Evolutionary conservation across 1,140 invertebrate species (phyloP).

Genomic region (Brachionus asplanchnoidis): DNA sequence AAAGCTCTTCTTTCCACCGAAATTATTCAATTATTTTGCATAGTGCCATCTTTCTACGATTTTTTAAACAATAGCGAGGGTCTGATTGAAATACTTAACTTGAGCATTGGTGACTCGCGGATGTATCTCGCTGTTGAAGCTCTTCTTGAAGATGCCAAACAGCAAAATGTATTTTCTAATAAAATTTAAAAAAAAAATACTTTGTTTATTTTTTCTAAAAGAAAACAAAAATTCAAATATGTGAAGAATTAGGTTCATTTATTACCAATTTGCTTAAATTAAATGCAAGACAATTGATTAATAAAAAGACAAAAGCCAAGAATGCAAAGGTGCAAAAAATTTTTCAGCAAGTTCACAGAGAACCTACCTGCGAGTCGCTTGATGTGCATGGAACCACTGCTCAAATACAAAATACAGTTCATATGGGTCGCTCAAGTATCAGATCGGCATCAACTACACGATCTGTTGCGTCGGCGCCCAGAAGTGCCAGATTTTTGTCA

Average conservation of each 20-base stretch:
- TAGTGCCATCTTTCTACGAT: conserved; percentile 27
- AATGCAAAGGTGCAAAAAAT: not conserved
- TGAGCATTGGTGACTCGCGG: conserved; percentile 8
- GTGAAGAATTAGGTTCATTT: conserved; percentile 14
- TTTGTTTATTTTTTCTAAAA: not conserved
- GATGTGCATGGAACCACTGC: not conserved
- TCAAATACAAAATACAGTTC: conserved; percentile 2
- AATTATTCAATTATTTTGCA: conserved; percentile 31
- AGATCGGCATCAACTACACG: conserved; percentile 2
- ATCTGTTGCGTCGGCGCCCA: not conserved
- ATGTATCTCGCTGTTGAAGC: conserved; percentile 15
- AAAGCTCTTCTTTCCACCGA: conserved; percentile 19
- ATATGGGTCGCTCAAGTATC: not conserved
- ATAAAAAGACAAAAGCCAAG: conserved; percentile 2
- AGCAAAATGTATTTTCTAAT: not conserved
- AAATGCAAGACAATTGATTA: not conserved
- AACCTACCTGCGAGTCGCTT: not conserved
- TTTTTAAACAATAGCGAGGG: not conserved
- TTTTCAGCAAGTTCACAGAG: not conserved
- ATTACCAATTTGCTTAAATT: conserved; percentile 26
- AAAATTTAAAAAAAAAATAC: no score
- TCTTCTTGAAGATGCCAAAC: not conserved
- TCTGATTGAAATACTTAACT: not conserved
- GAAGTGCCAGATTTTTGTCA: not conserved
- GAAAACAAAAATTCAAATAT: conserved; percentile 30